Conservation (phyloP, 2,888 invertebrate species). For the Temnothorax rugatulus region DNA sequence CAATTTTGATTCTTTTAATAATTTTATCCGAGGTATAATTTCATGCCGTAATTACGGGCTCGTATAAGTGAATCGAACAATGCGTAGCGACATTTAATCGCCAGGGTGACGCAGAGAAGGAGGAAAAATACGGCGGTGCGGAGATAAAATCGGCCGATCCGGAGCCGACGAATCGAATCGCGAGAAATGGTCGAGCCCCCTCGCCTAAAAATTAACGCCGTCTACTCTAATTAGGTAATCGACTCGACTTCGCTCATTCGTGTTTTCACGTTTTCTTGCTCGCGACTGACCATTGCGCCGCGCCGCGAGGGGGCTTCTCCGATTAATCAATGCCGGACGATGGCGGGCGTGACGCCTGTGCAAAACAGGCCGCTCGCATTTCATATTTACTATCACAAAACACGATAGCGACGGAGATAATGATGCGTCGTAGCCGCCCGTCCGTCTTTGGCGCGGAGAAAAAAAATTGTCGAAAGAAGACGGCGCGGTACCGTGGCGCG, state of each 20-base stretch:
- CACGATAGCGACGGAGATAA: slow-evolving; percentile 67
- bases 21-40: neutral
- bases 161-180: slow-evolving; percentile 61
- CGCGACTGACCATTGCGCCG: slow-evolving; percentile 1
- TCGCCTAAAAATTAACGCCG: slow-evolving; percentile 52
- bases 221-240: slow-evolving; percentile 58
- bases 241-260: slow-evolving; percentile 29
- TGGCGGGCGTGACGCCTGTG: slow-evolving; percentile 36
- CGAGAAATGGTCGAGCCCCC: slow-evolving; percentile 67
- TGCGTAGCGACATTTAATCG: neutral
- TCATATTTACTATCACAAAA: slow-evolving; percentile 69
- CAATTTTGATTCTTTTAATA: neutral
- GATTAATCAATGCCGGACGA: slow-evolving; percentile 47
- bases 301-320: slow-evolving; percentile 13
- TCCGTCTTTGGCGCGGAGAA: slow-evolving; percentile 27
- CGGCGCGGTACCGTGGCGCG: neutral
- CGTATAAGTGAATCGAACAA: neutral
- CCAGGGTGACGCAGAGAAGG: neutral
- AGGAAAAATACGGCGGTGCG: neutral
- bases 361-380: slow-evolving; percentile 61
- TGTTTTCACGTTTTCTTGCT: slow-evolving; percentile 48
- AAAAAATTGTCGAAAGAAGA: neutral
- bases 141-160: slow-evolving; percentile 1
- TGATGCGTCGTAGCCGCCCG: slow-evolving; percentile 4
- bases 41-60: neutral